Conservation (phyloP, 2,888 invertebrate species). For the Scaptomyza tumidula region DNA sequence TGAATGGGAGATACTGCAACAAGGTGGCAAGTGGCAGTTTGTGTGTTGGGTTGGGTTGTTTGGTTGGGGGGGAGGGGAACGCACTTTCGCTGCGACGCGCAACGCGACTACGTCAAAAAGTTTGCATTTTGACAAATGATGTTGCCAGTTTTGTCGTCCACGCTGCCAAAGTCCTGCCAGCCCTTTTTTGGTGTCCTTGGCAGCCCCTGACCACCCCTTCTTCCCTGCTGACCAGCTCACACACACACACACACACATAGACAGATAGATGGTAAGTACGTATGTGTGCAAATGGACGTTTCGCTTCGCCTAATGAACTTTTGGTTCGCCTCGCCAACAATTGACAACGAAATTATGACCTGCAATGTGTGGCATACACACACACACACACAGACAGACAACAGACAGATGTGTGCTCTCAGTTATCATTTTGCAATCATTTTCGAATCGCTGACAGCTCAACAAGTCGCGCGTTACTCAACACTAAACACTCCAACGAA, state of each 20-base stretch:
- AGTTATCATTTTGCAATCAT: constrained; percentile 41
- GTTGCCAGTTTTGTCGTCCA: constrained; percentile 39
- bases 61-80: constrained; percentile 32
- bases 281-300: constrained; percentile 58
- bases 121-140: constrained; percentile 78
- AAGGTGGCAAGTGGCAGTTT: background rate
- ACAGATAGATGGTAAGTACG: background rate
- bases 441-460: constrained; percentile 27
- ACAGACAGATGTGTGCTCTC: constrained; percentile 4
- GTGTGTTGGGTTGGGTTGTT: background rate
- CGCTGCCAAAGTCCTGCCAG: background rate
- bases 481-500: background rate
- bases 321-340: constrained; percentile 48
- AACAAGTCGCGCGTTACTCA: constrained; percentile 37
- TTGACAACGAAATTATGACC: constrained; percentile 50
- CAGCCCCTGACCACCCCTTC: constrained; percentile 23
- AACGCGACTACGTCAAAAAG: constrained; percentile 70
- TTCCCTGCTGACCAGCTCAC: constrained; percentile 7
- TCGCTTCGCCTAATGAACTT: constrained; percentile 63
- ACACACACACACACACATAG: background rate
- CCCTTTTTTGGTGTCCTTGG: background rate
- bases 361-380: constrained; percentile 9
- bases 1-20: background rate
- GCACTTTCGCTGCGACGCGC: constrained; percentile 70
- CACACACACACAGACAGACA: background rate